Conservation (phyloP, 1,140 invertebrate species). For the Hydropsyche tenuis region DNA sequence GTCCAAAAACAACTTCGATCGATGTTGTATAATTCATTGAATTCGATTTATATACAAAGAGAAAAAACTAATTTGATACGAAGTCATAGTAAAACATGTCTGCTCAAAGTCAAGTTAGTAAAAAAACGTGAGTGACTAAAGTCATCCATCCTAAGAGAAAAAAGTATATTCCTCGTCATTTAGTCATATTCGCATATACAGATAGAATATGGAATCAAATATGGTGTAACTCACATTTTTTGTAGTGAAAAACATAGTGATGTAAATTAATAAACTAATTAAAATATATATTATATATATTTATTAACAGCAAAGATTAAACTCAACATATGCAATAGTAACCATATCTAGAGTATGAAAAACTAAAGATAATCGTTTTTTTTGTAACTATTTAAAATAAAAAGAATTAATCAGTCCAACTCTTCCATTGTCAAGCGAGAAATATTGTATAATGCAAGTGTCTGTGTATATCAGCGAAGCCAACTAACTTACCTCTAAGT, state of each 20-base stretch:
- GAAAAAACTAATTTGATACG: background rate
- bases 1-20: conserved; percentile 7
- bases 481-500: conserved; percentile 24
- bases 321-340: conserved; percentile 13
- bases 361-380: background rate
- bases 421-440: conserved; percentile 36
- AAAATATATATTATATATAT: conserved; percentile 11
- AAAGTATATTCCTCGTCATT: background rate
- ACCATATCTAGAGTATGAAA: conserved; percentile 21
- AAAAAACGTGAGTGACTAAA: conserved; percentile 34
- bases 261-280: conserved; percentile 9
- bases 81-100: conserved; percentile 30
- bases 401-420: conserved; percentile 8
- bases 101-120: conserved; percentile 20
- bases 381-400: conserved; percentile 8
- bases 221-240: conserved; percentile 24
- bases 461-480: conserved; percentile 8
- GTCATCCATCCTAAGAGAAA: background rate
- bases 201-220: too few relatives aligned
- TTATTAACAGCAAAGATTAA: conserved; percentile 17
- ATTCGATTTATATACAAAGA: too few relatives aligned
- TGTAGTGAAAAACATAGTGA: background rate
- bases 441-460: too few relatives aligned
- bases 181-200: too few relatives aligned
- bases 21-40: background rate